A percentile compares a stretch with the other conserved stretches of the same genome.
phyloP scores from a whole-genome alignment of 2,797 vertebrate genomes.

The Coregonus ussuriensis region DNA sequence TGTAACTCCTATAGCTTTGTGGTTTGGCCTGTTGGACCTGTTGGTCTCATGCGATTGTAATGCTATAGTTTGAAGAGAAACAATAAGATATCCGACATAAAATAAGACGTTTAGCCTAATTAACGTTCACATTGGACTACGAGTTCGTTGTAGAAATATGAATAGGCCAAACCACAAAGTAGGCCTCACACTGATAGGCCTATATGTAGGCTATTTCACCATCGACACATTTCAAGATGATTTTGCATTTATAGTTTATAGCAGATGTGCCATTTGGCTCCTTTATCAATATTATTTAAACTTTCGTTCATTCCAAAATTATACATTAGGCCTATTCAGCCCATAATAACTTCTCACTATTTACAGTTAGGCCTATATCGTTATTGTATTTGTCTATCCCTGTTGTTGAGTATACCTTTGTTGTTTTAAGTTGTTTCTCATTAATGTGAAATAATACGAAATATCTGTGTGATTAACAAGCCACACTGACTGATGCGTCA shows the following conservation, averaged over 20 bases:
- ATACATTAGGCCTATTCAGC: not conserved
- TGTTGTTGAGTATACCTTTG: not conserved
- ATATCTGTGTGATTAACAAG: not conserved
- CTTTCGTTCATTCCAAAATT: not conserved
- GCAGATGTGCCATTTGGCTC: not conserved
- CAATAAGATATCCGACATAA: not conserved
- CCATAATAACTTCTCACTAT: not conserved
- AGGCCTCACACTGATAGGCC: not conserved
- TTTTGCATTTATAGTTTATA: not conserved
- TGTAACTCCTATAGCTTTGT: not conserved
- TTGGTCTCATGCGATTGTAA: not conserved
- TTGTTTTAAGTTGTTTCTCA: not conserved
- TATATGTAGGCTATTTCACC: not conserved
- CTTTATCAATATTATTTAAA: not conserved
- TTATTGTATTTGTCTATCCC: not conserved
- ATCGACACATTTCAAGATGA: not conserved
- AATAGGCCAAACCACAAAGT: not conserved
- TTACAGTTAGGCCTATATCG: not conserved
- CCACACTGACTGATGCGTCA: not conserved
- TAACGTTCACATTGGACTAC: not conserved
- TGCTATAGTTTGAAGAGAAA: not conserved
- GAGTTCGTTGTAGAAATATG: not conserved
- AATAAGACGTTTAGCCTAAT: not conserved
- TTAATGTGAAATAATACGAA: not conserved
- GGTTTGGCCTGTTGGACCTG: not conserved